These are phyloP conservation scores for Trachelus iudaicus DNA, from an alignment of 2,888 invertebrate genomes.

Conservation along the genomic window DNA sequence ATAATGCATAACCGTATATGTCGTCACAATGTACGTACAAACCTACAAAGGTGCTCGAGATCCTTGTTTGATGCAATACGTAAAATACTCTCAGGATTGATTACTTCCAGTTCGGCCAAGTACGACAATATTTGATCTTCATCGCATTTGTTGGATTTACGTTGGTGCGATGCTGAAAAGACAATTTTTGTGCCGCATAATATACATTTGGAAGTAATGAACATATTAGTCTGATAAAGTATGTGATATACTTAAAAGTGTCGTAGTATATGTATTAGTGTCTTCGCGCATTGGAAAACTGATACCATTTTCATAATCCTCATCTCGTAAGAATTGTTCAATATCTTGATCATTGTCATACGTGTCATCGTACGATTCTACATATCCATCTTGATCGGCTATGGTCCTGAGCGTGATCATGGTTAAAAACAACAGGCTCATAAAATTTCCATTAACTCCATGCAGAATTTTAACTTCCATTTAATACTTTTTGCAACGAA, in stretches of 20 bases:
- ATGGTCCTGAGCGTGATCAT: not conserved
- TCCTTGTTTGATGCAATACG: conserved; percentile 63
- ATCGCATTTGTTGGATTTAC: conserved; percentile 47
- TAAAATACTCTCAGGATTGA: conserved; percentile 69
- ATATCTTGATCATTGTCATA: conserved; percentile 19
- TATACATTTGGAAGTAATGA: not conserved
- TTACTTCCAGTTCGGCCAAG: conserved; percentile 67
- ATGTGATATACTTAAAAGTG: conserved; percentile 1
- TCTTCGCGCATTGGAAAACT: conserved; percentile 15
- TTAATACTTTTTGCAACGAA: conserved; percentile 7
- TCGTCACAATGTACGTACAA: conserved; percentile 12
- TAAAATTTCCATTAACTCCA: conserved; percentile 10
- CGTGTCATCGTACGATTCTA: conserved; percentile 20
- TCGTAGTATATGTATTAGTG: conserved; percentile 1
- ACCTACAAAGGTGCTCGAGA: conserved; percentile 61
- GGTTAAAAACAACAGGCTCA: conserved; percentile 1
- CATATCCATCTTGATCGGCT: conserved; percentile 7
- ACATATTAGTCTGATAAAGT: not conserved
- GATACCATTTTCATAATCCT: conserved; percentile 23
- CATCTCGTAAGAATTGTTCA: conserved; percentile 14
- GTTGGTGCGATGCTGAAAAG: not conserved
- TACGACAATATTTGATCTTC: conserved; percentile 66
- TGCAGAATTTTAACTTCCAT: conserved; percentile 12
- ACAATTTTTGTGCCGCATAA: not conserved
- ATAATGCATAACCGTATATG: not conserved